Percentiles rank a stretch among this genome's conserved stretches.
phyloP scores from a whole-genome alignment of 2,113 vertebrate genomes.

The Struthio camelus region DNA sequence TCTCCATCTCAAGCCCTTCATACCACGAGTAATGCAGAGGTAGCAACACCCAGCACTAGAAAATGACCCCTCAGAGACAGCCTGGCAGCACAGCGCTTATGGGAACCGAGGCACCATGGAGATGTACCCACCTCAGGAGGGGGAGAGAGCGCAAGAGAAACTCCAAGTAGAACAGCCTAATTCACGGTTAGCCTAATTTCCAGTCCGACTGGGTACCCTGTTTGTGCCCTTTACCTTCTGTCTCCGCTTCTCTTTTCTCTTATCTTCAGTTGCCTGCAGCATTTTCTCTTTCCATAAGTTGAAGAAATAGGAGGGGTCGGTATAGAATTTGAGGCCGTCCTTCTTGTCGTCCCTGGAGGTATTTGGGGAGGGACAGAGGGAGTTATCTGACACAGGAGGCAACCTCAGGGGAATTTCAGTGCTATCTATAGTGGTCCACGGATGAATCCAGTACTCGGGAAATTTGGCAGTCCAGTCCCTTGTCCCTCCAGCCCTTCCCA shows the following conservation, averaged over 20 bases:
- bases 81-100: background rate
- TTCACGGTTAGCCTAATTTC: rapidly evolving
- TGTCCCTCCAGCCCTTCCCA: background rate
- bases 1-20: rapidly evolving
- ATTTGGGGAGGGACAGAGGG: background rate
- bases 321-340: constrained; percentile 92
- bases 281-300: constrained; percentile 96
- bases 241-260: constrained; percentile 91
- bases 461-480: background rate
- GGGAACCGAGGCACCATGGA: too few relatives aligned
- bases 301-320: constrained; percentile 93
- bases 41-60: background rate
- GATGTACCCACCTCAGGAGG: background rate
- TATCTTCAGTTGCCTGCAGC: constrained; percentile 94
- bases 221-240: constrained; percentile 81
- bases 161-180: background rate
- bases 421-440: too few relatives aligned
- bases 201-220: rapidly evolving
- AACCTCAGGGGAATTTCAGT: background rate
- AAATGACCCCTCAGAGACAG: background rate
- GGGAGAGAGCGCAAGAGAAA: rapidly evolving
- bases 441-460: background rate
- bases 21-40: rapidly evolving
- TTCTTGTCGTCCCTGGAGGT: constrained; percentile 88
- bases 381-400: background rate